phyloP scores from a whole-genome alignment of 2,797 vertebrate species.

The Tympanoctomys barrerae region DNA sequence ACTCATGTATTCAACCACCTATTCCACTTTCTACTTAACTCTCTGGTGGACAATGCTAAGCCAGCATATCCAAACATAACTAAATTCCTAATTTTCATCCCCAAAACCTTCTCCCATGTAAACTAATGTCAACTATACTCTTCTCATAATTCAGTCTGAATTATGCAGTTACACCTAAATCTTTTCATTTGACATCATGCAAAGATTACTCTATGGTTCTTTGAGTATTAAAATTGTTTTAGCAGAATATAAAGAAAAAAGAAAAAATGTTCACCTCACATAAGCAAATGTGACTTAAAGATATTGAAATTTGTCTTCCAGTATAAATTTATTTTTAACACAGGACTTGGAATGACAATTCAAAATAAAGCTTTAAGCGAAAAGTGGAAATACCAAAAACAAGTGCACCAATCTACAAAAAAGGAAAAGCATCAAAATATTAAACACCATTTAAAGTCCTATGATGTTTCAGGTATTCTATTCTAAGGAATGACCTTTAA shows the following conservation, averaged over 20 bases:
- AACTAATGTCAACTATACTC: neutral
- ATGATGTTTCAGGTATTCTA: slow-evolving; percentile 32
- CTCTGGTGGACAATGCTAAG: neutral
- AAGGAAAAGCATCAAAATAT: neutral
- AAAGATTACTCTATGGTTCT: neutral
- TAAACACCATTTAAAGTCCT: neutral
- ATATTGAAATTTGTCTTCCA: slow-evolving; percentile 29
- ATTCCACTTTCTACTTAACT: neutral
- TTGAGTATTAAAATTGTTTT: neutral
- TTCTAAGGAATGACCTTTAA: slow-evolving; percentile 64
- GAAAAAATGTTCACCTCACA: neutral
- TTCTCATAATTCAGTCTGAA: neutral
- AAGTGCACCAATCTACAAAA: slow-evolving; percentile 42
- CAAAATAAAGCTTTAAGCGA: slow-evolving; percentile 4
- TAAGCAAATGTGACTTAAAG: neutral
- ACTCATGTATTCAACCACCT: neutral
- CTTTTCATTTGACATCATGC: neutral
- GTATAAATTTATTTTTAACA: slow-evolving; percentile 48
- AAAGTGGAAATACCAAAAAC: slow-evolving; percentile 31
- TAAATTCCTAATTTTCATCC: neutral
- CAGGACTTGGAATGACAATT: neutral
- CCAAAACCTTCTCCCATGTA: neutral
- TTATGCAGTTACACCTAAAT: neutral
- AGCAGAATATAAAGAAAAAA: neutral
- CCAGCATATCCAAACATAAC: neutral